Evolutionary conservation across 1,140 invertebrate genomes (phyloP).

Genomic region (Dolichoris vasculosae): DNA sequence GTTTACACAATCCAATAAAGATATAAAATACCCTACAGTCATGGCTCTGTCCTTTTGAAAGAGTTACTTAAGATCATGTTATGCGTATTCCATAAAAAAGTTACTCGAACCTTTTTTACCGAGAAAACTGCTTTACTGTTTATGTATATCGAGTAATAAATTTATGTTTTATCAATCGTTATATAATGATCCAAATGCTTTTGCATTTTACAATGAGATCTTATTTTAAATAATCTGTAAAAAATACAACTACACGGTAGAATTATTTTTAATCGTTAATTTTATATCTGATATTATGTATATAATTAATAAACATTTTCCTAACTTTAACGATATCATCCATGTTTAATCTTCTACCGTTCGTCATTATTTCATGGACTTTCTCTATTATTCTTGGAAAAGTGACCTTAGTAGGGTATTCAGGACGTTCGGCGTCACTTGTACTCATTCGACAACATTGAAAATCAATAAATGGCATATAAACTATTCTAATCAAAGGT

Average conservation of each 20-base stretch:
- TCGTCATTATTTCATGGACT: background rate
- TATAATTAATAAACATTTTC: no score
- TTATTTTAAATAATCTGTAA: no score
- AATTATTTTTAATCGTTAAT: no score
- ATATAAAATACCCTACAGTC: background rate
- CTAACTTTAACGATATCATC: no score
- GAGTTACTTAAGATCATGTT: background rate
- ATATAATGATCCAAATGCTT: no score
- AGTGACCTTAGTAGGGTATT: background rate
- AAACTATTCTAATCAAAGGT: background rate
- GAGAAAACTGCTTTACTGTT: no score
- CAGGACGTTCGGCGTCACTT: background rate
- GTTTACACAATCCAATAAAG: background rate
- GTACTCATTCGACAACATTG: background rate
- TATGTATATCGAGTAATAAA: no score
- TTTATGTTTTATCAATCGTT: no score
- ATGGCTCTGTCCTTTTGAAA: background rate
- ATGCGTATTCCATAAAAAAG: background rate
- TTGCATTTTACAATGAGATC: no score
- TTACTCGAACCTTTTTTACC: background rate
- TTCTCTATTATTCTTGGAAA: background rate
- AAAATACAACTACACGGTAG: no score
- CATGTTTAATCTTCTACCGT: background rate
- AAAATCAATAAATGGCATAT: background rate
- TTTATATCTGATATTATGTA: no score